Evolutionary conservation across 2,797 vertebrate genomes (phyloP).

Genomic region (Antrozous pallidus): DNA sequence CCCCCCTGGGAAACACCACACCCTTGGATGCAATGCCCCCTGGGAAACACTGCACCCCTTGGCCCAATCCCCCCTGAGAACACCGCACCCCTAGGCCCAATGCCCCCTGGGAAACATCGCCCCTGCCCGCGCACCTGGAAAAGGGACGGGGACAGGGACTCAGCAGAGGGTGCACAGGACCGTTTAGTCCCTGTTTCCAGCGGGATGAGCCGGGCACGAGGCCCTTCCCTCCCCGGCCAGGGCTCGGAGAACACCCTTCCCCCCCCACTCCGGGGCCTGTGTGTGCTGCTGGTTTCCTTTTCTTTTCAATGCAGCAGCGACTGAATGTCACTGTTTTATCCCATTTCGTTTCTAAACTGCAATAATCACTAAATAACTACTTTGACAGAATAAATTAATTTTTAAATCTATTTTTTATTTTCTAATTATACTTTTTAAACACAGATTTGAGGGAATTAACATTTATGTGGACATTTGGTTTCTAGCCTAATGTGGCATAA

Average conservation of each 20-base stretch:
- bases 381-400: slow-evolving; percentile 72
- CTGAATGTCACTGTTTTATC: slow-evolving; percentile 67
- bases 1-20: too few relatives aligned
- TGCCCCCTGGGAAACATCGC: too few relatives aligned
- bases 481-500: slow-evolving; percentile 78
- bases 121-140: background rate
- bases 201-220: too few relatives aligned
- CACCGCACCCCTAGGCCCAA: too few relatives aligned
- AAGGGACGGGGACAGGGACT: too few relatives aligned
- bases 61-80: too few relatives aligned
- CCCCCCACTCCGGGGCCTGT: slow-evolving; percentile 37
- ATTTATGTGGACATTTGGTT: slow-evolving; percentile 79
- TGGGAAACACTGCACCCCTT: too few relatives aligned
- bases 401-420: slow-evolving; percentile 76
- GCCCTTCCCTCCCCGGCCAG: too few relatives aligned
- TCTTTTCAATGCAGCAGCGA: slow-evolving; percentile 36
- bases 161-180: too few relatives aligned
- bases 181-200: too few relatives aligned
- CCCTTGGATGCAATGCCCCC: too few relatives aligned
- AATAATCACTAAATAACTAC: slow-evolving; percentile 67
- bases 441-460: slow-evolving; percentile 75
- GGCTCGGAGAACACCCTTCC: slow-evolving; percentile 45
- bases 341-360: slow-evolving; percentile 57
- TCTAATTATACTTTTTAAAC: slow-evolving; percentile 78
- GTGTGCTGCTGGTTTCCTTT: too few relatives aligned